Evolutionary conservation across 2,797 vertebrate genomes (phyloP), one percentile per base, ranked within the genome.

Genomic region (Muraenolepis orangiensis): DNA sequence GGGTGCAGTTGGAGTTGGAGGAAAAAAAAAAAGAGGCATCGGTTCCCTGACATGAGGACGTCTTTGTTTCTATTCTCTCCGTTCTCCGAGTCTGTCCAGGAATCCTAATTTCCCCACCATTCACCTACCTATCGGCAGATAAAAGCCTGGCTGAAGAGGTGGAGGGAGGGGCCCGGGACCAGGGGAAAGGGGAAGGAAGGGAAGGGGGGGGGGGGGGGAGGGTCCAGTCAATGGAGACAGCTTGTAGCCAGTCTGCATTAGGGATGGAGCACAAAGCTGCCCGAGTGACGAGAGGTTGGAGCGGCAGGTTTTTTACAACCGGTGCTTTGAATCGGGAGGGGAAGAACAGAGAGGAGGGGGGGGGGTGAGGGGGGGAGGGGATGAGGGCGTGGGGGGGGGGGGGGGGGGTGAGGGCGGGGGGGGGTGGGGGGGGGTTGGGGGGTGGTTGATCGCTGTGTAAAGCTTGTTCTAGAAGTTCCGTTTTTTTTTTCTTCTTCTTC

Each of bases 11-110:
- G 42, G 42, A 20, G 32, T n/a, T n/a, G n/a, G n/a, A n/a, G n/a
- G n/a, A n/a, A n/a, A n/a, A 34, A 34, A 46, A 91, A 91, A 89
- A 90, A 90, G 87, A 92, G 91, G 92, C 91, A 92, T 91, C 88
- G 88, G 87, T 91, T 90, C 90, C 90, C 90, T 46, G 89, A 92
- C 92, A 93, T 91, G 90, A 87, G 89, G 90, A 92, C 87, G 89
- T 90, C 92, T 93, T 93, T 93, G 92, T 93, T 92, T 93, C 92
- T 92, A 91, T 93, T 92, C 91, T 92, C 89, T 88, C 86, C 90
- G 82, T 57, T 36, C 85, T 86, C 90, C 86, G 88, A 91, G 90
- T 93, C 92, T 93, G 91, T 90, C 91, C 92, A 93, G 92, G 91
- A 92, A 92, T 93, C 90, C 92, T 92, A 91, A 92, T 93, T 93